Conservation (phyloP, 2,797 vertebrate species). For the Antennarius maculatus region DNA sequence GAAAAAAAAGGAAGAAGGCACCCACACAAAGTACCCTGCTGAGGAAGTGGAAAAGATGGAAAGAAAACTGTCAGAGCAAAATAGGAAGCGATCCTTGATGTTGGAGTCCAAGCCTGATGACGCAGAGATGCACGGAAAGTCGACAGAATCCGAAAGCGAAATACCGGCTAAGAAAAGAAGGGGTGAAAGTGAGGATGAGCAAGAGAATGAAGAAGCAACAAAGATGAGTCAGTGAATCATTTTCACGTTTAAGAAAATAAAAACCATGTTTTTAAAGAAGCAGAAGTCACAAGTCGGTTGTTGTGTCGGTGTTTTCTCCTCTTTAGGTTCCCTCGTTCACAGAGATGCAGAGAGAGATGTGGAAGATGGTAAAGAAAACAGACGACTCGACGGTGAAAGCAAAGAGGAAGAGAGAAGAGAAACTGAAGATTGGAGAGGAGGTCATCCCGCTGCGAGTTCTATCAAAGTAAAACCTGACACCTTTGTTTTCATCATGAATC, state of each 20-base stretch:
- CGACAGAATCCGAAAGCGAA: constrained; percentile 68
- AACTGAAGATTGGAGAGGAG: constrained; percentile 92
- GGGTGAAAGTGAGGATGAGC: constrained; percentile 35
- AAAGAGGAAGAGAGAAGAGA: constrained; percentile 95
- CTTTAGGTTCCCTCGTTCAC: constrained; percentile 64
- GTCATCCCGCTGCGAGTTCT: constrained; percentile 92
- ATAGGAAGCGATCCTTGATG: constrained; percentile 60
- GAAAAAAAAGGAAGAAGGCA: constrained; percentile 65
- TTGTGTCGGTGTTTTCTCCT: not conserved
- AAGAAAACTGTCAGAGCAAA: constrained; percentile 45
- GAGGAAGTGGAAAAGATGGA: constrained; percentile 63
- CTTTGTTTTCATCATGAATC: no score
- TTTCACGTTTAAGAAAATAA: not conserved
- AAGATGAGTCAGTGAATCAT: constrained; percentile 59
- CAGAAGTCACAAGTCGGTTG: no score
- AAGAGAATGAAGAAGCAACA: constrained; percentile 22
- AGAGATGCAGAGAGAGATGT: constrained; percentile 70
- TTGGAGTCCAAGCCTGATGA: constrained; percentile 60
- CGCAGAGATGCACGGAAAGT: constrained; percentile 68
- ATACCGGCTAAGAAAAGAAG: constrained; percentile 68
- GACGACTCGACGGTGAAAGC: constrained; percentile 87
- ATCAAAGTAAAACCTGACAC: constrained; percentile 84
- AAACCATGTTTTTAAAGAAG: not conserved
- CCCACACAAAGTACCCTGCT: constrained; percentile 35
- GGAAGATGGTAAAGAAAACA: constrained; percentile 79